Evolutionary conservation across 2,888 invertebrate species (phyloP).

Genomic region (Drosophila paranaensis): DNA sequence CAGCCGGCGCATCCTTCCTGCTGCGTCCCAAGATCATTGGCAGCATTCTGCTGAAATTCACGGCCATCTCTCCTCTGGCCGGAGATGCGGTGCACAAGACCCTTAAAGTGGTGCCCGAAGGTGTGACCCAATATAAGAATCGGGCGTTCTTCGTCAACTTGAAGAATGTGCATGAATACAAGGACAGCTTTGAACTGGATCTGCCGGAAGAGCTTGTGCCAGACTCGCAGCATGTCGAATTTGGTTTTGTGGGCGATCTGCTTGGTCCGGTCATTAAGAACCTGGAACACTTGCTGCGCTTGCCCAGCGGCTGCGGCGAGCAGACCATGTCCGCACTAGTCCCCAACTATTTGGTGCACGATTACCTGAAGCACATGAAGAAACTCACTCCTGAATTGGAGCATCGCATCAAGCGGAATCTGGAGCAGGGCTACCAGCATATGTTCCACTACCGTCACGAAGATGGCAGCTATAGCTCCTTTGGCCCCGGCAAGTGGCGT

Average conservation of each 20-base stretch:
- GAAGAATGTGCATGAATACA: constrained; percentile 86
- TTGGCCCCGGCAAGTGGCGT: constrained; percentile 87
- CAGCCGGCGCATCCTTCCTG: constrained; percentile 92
- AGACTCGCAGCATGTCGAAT: constrained; percentile 87
- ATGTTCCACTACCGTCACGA: constrained; percentile 93
- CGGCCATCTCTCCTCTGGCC: constrained; percentile 90
- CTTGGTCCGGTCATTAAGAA: constrained; percentile 87
- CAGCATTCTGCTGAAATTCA: constrained; percentile 89
- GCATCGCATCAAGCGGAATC: constrained; percentile 86
- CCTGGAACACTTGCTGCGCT: constrained; percentile 87
- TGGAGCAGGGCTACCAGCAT: constrained; percentile 95
- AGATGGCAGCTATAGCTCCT: constrained; percentile 96
- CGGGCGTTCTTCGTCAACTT: constrained; percentile 91
- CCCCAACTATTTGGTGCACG: constrained; percentile 90
- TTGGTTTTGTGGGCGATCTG: constrained; percentile 87
- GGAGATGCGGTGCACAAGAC: constrained; percentile 92
- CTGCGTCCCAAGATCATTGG: constrained; percentile 91
- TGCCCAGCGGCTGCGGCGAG: constrained; percentile 91
- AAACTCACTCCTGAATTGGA: constrained; percentile 89
- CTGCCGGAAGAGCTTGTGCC: constrained; percentile 90
- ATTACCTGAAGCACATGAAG: constrained; percentile 90
- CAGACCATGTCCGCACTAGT: constrained; percentile 90
- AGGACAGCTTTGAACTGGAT: constrained; percentile 89
- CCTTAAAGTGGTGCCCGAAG: constrained; percentile 92
- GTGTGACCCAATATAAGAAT: constrained; percentile 90